Conservation (phyloP, 2,888 invertebrate species). For the Podabrus alpinus region DNA sequence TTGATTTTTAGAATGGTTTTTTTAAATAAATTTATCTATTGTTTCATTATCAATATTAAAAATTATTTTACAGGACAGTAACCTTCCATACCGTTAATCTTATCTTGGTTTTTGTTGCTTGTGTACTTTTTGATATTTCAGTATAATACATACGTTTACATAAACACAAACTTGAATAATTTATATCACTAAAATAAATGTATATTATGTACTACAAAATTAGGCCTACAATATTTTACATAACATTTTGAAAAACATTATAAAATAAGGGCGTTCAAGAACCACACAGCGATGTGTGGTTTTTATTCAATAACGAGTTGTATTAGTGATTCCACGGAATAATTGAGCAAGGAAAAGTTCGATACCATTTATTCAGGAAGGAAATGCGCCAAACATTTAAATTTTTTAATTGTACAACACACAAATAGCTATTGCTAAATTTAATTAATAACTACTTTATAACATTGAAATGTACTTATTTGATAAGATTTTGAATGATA, state of each 20-base stretch:
- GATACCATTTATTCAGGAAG: not conserved
- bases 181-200: not conserved
- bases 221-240: not conserved
- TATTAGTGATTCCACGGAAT: not conserved
- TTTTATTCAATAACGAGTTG: no score
- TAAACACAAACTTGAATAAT: not conserved
- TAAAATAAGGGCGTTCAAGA: not conserved
- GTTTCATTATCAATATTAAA: not conserved
- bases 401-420: no score
- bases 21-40: not conserved
- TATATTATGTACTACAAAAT: not conserved
- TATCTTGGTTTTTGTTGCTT: not conserved
- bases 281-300: not conserved
- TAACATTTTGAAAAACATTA: not conserved
- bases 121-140: not conserved
- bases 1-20: not conserved
- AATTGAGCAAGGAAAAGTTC: not conserved
- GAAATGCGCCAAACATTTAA: not conserved
- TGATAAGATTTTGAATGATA: no score
- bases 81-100: not conserved
- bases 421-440: no score
- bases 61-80: not conserved
- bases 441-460: no score
- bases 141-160: not conserved
- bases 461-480: no score